phyloP scores from a whole-genome alignment of 1,140 invertebrate species.

The Sycobia sp. region DNA sequence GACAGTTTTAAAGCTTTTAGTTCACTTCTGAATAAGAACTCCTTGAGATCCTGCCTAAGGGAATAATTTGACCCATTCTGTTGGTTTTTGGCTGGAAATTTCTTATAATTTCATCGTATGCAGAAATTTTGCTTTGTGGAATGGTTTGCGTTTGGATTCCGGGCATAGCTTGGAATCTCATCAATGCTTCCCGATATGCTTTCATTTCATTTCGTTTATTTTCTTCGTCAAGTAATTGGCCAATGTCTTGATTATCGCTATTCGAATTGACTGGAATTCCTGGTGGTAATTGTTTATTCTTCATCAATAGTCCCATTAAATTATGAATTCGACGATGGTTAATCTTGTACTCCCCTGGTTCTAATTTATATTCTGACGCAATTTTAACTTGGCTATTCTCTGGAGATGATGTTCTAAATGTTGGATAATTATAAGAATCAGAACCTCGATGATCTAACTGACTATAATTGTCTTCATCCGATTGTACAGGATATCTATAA shows the following conservation, averaged over 20 bases:
- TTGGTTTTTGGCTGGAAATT: no score
- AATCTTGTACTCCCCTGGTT: slow-evolving; percentile 40
- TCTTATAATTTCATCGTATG: no score
- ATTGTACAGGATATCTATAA: slow-evolving; percentile 30
- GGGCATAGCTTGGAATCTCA: slow-evolving; percentile 41
- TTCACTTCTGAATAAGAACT: slow-evolving; percentile 21
- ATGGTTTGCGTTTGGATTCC: no score
- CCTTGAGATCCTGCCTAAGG: no score
- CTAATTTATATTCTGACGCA: slow-evolving; percentile 34
- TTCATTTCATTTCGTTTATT: slow-evolving; percentile 36
- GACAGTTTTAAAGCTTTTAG: slow-evolving; percentile 22
- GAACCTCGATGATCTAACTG: slow-evolving; percentile 24
- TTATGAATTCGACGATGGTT: slow-evolving; percentile 56
- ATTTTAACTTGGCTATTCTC: slow-evolving; percentile 30
- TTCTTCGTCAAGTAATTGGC: slow-evolving; percentile 44
- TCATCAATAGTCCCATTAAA: slow-evolving; percentile 55
- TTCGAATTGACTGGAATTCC: slow-evolving; percentile 35
- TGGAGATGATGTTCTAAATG: slow-evolving; percentile 40
- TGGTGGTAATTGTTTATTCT: slow-evolving; percentile 52
- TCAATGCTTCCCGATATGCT: slow-evolving; percentile 33
- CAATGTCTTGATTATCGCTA: slow-evolving; percentile 32
- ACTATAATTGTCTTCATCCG: slow-evolving; percentile 25
- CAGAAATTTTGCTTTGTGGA: no score
- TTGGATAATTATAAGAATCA: slow-evolving; percentile 37
- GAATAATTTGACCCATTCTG: no score